A percentile compares a stretch with the other conserved stretches of the same genome.
Evolutionary conservation across 2,797 vertebrate genomes (phyloP).

Genomic region (Pelobates cultripes): DNA sequence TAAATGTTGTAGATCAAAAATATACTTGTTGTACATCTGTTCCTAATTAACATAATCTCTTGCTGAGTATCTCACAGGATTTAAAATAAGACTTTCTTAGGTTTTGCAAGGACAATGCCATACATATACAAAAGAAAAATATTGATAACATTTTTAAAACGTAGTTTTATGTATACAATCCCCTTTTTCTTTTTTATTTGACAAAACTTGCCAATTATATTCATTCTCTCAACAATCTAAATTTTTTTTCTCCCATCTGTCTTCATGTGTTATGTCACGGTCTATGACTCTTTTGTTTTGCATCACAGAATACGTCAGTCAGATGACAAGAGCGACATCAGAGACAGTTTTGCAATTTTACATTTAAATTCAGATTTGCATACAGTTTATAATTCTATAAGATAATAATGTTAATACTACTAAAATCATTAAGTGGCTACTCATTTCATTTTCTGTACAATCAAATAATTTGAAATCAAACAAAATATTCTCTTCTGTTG

Average conservation of each 20-base stretch:
- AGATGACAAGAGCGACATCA: background rate
- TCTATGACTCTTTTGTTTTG: background rate
- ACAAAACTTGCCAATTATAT: background rate
- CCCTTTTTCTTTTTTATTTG: background rate
- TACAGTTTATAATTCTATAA: too few species aligned
- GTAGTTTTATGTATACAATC: background rate
- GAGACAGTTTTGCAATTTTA: background rate
- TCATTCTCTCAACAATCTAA: background rate
- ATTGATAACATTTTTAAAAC: background rate
- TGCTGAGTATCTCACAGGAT: background rate
- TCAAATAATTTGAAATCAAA: too few species aligned
- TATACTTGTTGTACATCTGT: background rate
- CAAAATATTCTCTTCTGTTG: too few species aligned
- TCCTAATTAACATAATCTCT: background rate
- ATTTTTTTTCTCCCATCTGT: background rate
- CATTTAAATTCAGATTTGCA: too few species aligned
- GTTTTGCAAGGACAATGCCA: too few species aligned
- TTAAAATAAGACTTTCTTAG: background rate
- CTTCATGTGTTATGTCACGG: background rate
- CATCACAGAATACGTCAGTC: background rate
- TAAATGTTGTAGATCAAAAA: too few species aligned
- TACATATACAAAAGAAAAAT: background rate
- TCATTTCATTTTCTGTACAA: too few species aligned
- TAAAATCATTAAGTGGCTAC: too few species aligned
- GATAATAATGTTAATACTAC: too few species aligned